These are phyloP conservation scores for Oxyteleia sp. DNA, from an alignment of 2,888 invertebrate species.

Conservation along the genomic window DNA sequence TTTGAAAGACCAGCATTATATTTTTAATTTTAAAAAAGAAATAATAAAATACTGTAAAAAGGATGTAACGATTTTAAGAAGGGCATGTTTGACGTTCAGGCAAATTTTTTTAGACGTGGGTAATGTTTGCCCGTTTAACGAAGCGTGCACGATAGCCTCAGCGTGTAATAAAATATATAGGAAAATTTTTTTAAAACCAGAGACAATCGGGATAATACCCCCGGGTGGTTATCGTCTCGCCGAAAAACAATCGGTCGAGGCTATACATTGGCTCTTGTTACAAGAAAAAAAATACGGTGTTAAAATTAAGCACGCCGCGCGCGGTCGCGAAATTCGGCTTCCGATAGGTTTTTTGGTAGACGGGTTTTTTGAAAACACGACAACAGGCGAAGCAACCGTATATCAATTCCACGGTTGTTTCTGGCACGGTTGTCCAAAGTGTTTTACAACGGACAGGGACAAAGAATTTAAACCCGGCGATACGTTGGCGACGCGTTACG, in stretches of 20 bases:
- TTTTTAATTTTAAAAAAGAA: slow-evolving; percentile 68
- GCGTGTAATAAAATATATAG: slow-evolving; percentile 50
- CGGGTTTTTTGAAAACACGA: slow-evolving; percentile 2
- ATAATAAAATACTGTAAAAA: slow-evolving; percentile 68
- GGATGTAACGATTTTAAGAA: slow-evolving; percentile 72
- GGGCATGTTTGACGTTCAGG: slow-evolving; percentile 69
- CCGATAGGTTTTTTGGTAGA: slow-evolving; percentile 16
- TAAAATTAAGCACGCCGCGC: background rate
- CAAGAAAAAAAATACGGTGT: background rate
- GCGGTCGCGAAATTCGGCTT: slow-evolving; percentile 3
- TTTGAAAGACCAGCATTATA: no score
- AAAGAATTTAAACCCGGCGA: slow-evolving; percentile 9
- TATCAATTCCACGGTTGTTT: slow-evolving; percentile 47
- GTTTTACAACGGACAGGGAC: background rate
- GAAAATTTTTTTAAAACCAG: slow-evolving; percentile 12
- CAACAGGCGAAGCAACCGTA: slow-evolving; percentile 20
- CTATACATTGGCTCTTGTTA: slow-evolving; percentile 1
- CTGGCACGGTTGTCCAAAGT: slow-evolving; percentile 38
- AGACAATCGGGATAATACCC: slow-evolving; percentile 11
- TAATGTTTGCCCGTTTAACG: slow-evolving; percentile 71
- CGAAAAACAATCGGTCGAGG: slow-evolving; percentile 15
- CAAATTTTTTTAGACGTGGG: slow-evolving; percentile 69
- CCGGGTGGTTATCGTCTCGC: slow-evolving; percentile 15
- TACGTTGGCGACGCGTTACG: slow-evolving; percentile 1
- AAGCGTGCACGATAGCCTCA: slow-evolving; percentile 70